Evolutionary conservation across 2,113 vertebrate genomes (phyloP).

Genomic region (Desmodus rotundus): DNA sequence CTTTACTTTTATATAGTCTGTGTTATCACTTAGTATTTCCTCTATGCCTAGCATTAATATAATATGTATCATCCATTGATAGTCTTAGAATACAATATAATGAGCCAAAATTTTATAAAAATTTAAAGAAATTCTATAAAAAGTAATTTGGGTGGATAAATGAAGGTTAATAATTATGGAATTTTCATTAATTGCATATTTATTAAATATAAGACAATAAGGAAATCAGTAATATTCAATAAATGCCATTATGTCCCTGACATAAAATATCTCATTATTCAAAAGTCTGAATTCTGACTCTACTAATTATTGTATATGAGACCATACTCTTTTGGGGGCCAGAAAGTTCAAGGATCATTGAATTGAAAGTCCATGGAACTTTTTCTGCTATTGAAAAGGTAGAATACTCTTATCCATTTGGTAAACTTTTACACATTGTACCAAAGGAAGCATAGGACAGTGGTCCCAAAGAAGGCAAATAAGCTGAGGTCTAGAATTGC

Average conservation of each 20-base stretch:
- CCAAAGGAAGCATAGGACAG: neutral
- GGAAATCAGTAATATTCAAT: neutral
- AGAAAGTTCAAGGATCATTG: neutral
- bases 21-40: neutral
- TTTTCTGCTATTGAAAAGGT: neutral
- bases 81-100: neutral
- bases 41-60: neutral
- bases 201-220: neutral
- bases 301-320: neutral
- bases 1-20: neutral
- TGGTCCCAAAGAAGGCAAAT: neutral
- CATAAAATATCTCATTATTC: neutral
- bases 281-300: neutral
- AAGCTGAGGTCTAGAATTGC: neutral
- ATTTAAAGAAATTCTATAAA: neutral
- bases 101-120: neutral
- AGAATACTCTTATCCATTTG: neutral
- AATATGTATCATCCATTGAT: neutral
- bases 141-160: neutral
- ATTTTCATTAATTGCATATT: neutral
- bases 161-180: neutral
- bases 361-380: neutral
- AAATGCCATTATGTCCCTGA: neutral
- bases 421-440: neutral
- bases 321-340: neutral